A percentile compares a stretch with the other conserved stretches of the same genome.
Conservation (phyloP, 1,140 invertebrate species). For the Helicoverpa zea region DNA sequence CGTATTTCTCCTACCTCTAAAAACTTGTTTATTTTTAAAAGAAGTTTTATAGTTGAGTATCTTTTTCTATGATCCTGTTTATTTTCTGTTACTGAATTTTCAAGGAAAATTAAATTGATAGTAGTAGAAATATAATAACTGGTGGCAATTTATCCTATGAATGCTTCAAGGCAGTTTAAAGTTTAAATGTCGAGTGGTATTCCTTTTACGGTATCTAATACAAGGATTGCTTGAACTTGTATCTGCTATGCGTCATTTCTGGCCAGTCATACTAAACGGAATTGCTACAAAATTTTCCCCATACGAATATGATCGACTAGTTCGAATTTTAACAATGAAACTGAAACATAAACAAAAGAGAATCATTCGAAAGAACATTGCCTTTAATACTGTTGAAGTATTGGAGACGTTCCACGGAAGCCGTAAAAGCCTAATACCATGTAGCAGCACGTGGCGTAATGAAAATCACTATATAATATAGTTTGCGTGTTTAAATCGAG, state of each 20-base stretch:
- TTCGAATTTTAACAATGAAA: neutral
- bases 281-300: constrained; percentile 30
- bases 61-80: neutral
- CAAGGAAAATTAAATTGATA: neutral
- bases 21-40: neutral
- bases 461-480: constrained; percentile 70
- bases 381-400: constrained; percentile 32
- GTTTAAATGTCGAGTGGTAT: neutral
- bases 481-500: constrained; percentile 62
- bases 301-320: constrained; percentile 2
- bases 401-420: constrained; percentile 21
- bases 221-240: constrained; percentile 20
- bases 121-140: too few relatives aligned
- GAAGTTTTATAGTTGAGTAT: neutral
- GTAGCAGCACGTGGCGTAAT: constrained; percentile 63
- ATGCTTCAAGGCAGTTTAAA: neutral
- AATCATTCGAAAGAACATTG: neutral
- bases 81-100: neutral
- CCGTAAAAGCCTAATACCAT: constrained; percentile 63
- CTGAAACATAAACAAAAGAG: neutral
- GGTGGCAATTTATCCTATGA: too few relatives aligned
- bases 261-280: constrained; percentile 24
- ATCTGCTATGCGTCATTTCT: constrained; percentile 17
- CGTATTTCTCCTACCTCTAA: neutral
- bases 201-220: constrained; percentile 2